Evolutionary conservation across 2,888 invertebrate genomes (phyloP).

Genomic region (Papilio elwesi): DNA sequence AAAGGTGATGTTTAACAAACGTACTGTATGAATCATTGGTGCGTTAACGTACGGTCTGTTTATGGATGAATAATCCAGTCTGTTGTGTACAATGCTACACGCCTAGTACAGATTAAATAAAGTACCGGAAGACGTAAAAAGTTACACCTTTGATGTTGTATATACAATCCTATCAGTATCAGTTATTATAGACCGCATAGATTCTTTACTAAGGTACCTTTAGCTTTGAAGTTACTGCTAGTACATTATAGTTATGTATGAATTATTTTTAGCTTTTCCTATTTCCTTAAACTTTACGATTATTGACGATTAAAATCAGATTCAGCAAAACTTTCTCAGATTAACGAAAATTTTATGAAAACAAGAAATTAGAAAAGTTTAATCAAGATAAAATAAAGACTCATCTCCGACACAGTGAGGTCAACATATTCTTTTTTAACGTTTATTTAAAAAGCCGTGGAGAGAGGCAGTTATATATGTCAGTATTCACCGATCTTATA

Average conservation of each 20-base stretch:
- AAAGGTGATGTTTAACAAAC: constrained; percentile 35
- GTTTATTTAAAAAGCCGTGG: no score
- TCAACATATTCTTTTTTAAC: no score
- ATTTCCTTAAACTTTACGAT: no score
- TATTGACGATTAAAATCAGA: no score
- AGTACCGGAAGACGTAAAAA: constrained; percentile 20
- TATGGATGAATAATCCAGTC: constrained; percentile 32
- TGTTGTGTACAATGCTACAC: constrained; percentile 18
- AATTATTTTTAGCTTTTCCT: no score
- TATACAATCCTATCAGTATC: constrained; percentile 1
- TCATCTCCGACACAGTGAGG: no score
- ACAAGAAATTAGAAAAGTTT: no score
- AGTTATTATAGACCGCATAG: constrained; percentile 6
- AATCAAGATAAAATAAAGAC: no score
- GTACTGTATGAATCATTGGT: constrained; percentile 24
- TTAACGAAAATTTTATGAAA: no score
- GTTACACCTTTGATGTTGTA: constrained; percentile 8
- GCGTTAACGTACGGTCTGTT: constrained; percentile 24
- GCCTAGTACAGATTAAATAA: constrained; percentile 25
- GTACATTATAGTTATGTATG: not conserved
- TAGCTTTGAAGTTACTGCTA: not conserved
- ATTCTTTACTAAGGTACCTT: not conserved
- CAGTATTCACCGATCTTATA: no score
- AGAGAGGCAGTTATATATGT: no score
- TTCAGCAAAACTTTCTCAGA: no score